Evolutionary conservation across 2,888 invertebrate genomes (phyloP), one percentile per base, ranked within the genome.

Genomic region (Chaitophorus viminalis): DNA sequence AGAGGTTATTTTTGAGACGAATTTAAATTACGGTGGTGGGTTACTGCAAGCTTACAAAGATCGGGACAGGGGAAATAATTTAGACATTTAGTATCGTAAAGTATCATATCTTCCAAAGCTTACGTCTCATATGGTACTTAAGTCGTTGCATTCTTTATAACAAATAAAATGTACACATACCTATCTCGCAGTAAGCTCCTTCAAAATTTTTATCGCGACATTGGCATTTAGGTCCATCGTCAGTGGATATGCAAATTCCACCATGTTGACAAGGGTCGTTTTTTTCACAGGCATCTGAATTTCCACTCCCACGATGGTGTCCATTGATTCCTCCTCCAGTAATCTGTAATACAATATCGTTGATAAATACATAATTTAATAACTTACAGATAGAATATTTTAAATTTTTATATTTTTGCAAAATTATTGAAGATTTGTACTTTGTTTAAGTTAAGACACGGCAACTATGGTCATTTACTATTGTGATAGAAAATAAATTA

Each of bases 161-260:
- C 46, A 46, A 46, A 8, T n/a, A n/a, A 46, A 46, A 46, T 9
- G 31, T 8, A 39, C 21, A 91, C 93, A 92, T 91, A 98, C 98
- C 97, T 94, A 96, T 95, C 92, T 99, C 98, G 92, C 99, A 99
- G 92, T 95, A 96, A 90, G 95, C 95, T 54, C 99, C 99, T 91
- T 97, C 97, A 92, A 95, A 98, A 92, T 98, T 97, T 33, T 97
- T 95, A 91, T 95, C 96, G 54, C 97, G 93, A 91, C 99, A 99
- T 92, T 99, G 98, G 93, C 99, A 99, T 91, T 97, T 95, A 76
- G 98, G 96, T 33, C 98, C 98, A 89, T 95, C 95, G 92, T 99
- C 98, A 6, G 98, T 98, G 90, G 97, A 97, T 92, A 98, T 97
- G 93, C 99, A 99, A 90, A 97, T 96, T 29, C 98, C 99, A 6